Evolutionary conservation across 2,113 vertebrate species (phyloP), one percentile per base, ranked within the genome.

Genomic region (Hippocampus guttulatus): DNA sequence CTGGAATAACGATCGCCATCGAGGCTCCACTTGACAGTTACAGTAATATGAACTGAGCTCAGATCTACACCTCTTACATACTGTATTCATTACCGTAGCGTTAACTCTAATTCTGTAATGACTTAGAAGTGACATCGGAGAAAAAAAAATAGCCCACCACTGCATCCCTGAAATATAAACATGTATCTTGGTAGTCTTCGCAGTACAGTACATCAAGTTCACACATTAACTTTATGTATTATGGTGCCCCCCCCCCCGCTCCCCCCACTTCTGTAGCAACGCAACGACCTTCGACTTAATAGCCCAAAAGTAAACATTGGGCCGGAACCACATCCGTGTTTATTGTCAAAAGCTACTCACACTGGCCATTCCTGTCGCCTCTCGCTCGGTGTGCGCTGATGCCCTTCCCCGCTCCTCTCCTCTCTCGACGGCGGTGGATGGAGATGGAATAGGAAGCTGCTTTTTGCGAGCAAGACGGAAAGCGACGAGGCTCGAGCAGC

Each of bases 331-430:
- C 15, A 23, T 18, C n/a, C 14, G 43, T 2, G 21, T 15, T 25
- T 6, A 25, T 15, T 5, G 5, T 5, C 0, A 5, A 7, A 38
- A 38, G 52, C 43, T 23, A 84, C 85, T 86, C 74, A 86, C 87
- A 9, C 52, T 23, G 27, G 70, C 67, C 64, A 51, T 65, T 67
- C 64, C 57, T 15, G 74, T 69, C 54, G 76, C 68, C 41, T 5
- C 49, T 71, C 52, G 60, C 43, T 30, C 66, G 71, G 68, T 16
- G 45, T 25, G 23, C 8, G 23, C 38, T 33, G 70, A 63, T 49
- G 43, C 43, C 12, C 2, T 4, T 15, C 43, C 43, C 43, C 1
- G 43, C 55, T 16, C 54, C 68, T 55, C 68, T 64, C 61, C 27
- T 21, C 49, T 18, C 64, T 67, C 75, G 65, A 60, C 52, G 71